Conservation (phyloP, 2,797 vertebrate species). For the Falco rusticolus region DNA sequence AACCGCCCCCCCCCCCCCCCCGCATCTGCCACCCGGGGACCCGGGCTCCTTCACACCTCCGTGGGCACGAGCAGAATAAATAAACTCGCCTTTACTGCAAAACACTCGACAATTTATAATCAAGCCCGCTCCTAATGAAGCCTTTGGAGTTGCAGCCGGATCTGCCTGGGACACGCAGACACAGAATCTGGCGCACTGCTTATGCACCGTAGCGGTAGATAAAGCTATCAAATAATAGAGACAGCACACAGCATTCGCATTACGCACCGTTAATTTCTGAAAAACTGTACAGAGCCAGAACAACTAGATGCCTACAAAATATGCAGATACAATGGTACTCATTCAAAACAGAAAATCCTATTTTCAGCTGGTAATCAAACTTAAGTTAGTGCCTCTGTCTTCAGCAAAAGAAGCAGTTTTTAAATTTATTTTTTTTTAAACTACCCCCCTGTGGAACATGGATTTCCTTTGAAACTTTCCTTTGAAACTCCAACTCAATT, state of each 20-base stretch:
- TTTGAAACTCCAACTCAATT: neutral
- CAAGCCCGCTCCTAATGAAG: neutral
- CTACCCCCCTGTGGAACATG: neutral
- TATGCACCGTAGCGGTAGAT: neutral
- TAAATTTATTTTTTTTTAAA: neutral
- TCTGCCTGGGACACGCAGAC: too few species aligned
- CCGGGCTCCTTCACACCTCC: neutral
- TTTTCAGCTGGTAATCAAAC: neutral
- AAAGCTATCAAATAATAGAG: neutral
- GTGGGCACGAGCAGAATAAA: neutral
- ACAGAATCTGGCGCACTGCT: neutral
- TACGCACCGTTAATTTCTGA: neutral
- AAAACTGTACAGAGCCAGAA: neutral
- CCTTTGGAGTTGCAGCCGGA: neutral
- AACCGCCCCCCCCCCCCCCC: neutral
- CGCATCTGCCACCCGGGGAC: too few species aligned
- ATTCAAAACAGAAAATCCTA: neutral
- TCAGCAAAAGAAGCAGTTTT: neutral
- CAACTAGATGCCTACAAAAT: neutral
- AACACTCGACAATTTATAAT: neutral
- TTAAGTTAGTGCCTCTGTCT: neutral
- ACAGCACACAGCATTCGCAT: neutral
- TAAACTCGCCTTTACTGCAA: neutral
- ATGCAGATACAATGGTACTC: neutral
- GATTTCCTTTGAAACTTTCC: neutral